Conservation (phyloP, 2,797 vertebrate genomes). For the Aratinga solstitialis region DNA sequence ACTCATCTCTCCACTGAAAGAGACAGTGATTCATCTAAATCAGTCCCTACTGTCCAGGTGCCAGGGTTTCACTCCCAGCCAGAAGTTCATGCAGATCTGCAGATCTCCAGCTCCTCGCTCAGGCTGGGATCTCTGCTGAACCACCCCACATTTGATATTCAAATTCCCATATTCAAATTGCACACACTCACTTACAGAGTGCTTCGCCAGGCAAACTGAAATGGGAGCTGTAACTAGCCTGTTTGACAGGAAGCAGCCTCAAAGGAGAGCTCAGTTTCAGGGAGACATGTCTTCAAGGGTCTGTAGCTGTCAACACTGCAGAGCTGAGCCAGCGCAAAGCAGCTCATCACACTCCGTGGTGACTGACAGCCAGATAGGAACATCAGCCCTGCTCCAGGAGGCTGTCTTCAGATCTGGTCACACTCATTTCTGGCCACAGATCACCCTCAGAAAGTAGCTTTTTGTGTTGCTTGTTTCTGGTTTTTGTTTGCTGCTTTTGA, state of each 20-base stretch:
- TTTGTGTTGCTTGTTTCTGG: not conserved
- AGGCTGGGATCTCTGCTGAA: not conserved
- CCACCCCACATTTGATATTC: conserved; percentile 40
- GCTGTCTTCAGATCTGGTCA: not conserved
- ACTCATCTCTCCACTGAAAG: not conserved
- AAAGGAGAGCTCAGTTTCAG: conserved; percentile 13
- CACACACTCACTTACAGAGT: not conserved
- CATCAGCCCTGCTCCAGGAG: not conserved
- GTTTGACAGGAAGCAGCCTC: conserved; percentile 9
- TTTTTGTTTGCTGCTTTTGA: not conserved
- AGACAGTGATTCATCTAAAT: conserved; percentile 10
- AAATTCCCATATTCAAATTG: conserved; percentile 40
- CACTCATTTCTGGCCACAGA: not conserved
- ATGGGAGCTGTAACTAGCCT: not conserved
- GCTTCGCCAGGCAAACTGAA: not conserved
- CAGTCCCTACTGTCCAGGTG: not conserved
- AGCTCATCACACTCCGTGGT: not conserved
- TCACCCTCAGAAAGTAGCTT: not conserved
- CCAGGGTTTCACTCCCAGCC: conserved; percentile 14
- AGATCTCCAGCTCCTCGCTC: conserved; percentile 1
- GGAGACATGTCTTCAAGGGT: conserved; percentile 9
- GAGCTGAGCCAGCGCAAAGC: conserved; percentile 17
- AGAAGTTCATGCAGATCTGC: not conserved
- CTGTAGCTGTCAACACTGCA: conserved; percentile 23
- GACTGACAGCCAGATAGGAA: conserved; percentile 6